Evolutionary conservation across 37 sponge, comb jelly and placozoan species (phyloP).

Genomic region (Diacarnus erythraeanus): DNA sequence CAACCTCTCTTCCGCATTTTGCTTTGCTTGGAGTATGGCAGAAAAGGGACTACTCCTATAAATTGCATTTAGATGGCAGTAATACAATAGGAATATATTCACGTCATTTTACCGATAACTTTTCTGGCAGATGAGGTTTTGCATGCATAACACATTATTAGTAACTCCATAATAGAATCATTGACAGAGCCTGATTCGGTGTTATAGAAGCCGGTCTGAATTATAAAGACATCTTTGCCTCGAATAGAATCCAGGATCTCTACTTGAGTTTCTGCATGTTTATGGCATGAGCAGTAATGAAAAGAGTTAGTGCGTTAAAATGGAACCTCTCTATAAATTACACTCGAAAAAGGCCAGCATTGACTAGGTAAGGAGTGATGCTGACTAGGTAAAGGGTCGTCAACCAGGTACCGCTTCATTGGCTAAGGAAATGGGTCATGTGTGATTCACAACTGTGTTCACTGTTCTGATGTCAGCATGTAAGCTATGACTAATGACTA

Average conservation of each 20-base stretch:
- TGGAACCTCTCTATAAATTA: not conserved
- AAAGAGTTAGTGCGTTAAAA: not conserved
- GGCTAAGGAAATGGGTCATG: too few species aligned
- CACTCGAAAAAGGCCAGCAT: not conserved
- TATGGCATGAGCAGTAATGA: too few species aligned
- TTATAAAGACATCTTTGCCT: constrained; percentile 93
- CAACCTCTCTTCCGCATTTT: constrained; percentile 90
- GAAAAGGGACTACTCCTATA: constrained; percentile 94
- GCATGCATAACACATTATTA: constrained; percentile 92
- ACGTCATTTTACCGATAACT: constrained; percentile 66
- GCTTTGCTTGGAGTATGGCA: constrained; percentile 93
- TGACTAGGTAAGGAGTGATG: not conserved
- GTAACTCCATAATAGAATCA: constrained; percentile 89
- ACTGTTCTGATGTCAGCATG: too few species aligned
- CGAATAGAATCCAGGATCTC: constrained; percentile 85
- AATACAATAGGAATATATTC: not conserved
- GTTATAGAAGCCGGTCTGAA: constrained; percentile 81
- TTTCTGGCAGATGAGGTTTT: constrained; percentile 86
- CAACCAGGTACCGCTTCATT: too few species aligned
- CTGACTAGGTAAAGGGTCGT: not conserved
- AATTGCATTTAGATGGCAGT: not conserved
- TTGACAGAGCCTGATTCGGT: constrained; percentile 42
- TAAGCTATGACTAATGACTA: too few species aligned
- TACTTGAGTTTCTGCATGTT: constrained; percentile 71
- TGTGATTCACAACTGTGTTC: too few species aligned